phyloP scores from a whole-genome alignment of 2,113 vertebrate species.

The Apeltes quadracus region DNA sequence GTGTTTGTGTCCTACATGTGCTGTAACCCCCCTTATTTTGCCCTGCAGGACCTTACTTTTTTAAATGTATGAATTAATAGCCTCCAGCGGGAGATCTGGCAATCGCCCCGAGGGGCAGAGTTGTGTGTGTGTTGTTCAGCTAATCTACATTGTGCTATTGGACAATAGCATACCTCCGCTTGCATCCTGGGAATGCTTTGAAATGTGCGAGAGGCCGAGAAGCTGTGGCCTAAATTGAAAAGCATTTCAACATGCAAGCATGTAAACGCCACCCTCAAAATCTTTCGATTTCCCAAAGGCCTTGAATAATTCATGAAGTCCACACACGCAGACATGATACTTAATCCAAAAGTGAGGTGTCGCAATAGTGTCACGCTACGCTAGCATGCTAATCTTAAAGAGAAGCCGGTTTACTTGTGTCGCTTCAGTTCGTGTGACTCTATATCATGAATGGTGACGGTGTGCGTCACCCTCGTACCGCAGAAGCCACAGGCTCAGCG shows the following conservation, averaged over 20 bases:
- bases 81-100: not conserved
- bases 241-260: not conserved
- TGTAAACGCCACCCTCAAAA: not conserved
- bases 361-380: not conserved
- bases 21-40: slow-evolving; percentile 15
- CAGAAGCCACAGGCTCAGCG: not conserved
- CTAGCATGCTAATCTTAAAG: not conserved
- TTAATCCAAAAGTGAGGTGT: not conserved
- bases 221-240: not conserved
- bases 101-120: not conserved
- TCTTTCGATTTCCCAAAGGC: not conserved
- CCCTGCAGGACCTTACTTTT: not conserved
- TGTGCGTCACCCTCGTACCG: not conserved
- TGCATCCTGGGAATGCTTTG: not conserved
- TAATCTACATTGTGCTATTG: not conserved
- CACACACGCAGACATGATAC: not conserved
- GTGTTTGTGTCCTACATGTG: not conserved
- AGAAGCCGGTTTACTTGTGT: not conserved
- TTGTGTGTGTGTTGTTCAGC: not conserved
- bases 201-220: not conserved
- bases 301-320: slow-evolving; percentile 21
- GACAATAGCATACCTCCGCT: not conserved
- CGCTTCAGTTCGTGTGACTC: not conserved
- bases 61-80: slow-evolving; percentile 10
- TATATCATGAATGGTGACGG: not conserved